phyloP scores from a whole-genome alignment of 2,888 invertebrate genomes.

The Cabera pusaria region DNA sequence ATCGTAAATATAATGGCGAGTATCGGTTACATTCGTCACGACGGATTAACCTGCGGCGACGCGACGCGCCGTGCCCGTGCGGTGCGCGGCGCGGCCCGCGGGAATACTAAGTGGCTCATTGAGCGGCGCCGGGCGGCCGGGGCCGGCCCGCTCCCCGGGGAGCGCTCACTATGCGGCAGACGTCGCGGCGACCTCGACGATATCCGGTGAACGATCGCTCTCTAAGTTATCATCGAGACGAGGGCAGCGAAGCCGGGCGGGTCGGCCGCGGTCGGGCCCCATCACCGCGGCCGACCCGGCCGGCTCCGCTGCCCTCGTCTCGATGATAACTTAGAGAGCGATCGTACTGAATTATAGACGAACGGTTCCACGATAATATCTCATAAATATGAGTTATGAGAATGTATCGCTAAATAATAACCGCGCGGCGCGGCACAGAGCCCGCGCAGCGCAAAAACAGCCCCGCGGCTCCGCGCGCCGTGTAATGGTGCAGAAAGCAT shows the following conservation, averaged over 20 bases:
- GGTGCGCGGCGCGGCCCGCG: slow-evolving; percentile 2
- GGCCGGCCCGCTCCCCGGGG: slow-evolving; percentile 2
- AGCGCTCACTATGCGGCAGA: slow-evolving; percentile 19
- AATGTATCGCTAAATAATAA: slow-evolving; percentile 38
- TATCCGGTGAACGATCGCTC: no score
- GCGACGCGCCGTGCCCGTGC: neutral
- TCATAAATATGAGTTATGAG: slow-evolving; percentile 37
- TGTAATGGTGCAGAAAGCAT: slow-evolving; percentile 1
- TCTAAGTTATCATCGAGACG: slow-evolving; percentile 21
- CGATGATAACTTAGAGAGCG: no score
- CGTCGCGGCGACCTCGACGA: slow-evolving; percentile 13
- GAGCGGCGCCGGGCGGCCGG: slow-evolving; percentile 7
- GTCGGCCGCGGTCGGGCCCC: no score
- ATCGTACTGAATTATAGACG: slow-evolving; percentile 35
- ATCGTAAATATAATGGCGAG: slow-evolving; percentile 57
- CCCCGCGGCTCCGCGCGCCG: neutral
- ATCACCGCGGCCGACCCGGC: no score
- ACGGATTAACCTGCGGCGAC: slow-evolving; percentile 1
- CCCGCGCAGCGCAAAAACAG: slow-evolving; percentile 19
- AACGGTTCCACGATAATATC: slow-evolving; percentile 28
- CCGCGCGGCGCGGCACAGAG: slow-evolving; percentile 29
- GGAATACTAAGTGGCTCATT: slow-evolving; percentile 20
- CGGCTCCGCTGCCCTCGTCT: no score
- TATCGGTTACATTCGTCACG: slow-evolving; percentile 39
- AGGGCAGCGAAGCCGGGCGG: no score